phyloP scores from a whole-genome alignment of 2,888 invertebrate species.

The Malacosoma neustria region DNA sequence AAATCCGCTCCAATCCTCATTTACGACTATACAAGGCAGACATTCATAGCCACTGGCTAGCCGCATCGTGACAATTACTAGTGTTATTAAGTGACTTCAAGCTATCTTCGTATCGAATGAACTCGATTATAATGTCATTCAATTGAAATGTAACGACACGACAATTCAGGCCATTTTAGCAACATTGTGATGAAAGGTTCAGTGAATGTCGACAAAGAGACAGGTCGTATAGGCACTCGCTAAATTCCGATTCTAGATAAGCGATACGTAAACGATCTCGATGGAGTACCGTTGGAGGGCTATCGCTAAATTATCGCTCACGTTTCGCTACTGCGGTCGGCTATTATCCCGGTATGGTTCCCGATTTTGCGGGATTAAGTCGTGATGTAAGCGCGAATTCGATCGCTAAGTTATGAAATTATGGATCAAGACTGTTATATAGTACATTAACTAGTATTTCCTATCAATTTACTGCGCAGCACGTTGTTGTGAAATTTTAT shows the following conservation, averaged over 20 bases:
- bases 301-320: slow-evolving; percentile 69
- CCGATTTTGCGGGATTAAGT: slow-evolving; percentile 16
- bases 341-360: slow-evolving; percentile 40
- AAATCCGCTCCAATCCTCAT: no score
- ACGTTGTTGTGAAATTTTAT: no score
- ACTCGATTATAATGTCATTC: no score
- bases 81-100: no score
- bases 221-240: slow-evolving; percentile 15
- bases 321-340: slow-evolving; percentile 63
- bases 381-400: background rate
- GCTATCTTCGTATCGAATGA: no score
- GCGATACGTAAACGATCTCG: slow-evolving; percentile 63
- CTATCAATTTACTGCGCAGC: background rate
- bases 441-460: background rate
- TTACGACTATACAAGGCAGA: no score
- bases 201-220: background rate
- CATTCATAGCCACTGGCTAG: no score
- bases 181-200: background rate
- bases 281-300: slow-evolving; percentile 56
- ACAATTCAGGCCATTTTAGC: background rate
- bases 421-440: background rate
- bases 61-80: no score
- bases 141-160: background rate
- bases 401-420: background rate
- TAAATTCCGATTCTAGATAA: slow-evolving; percentile 67